Conservation (phyloP, 2,113 vertebrate genomes). For the Hystrix cristata region DNA sequence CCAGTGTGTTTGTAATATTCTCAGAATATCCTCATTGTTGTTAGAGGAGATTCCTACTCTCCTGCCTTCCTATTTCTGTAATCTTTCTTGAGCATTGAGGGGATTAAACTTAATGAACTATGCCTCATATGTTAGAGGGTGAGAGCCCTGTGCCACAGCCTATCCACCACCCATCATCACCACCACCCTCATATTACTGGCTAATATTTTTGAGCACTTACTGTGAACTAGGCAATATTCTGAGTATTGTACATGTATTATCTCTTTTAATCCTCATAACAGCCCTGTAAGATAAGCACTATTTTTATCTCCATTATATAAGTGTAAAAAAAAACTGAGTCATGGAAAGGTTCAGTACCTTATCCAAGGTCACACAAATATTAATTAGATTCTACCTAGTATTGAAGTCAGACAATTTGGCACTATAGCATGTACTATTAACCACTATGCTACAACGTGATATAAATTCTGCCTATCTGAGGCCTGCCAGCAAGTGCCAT, state of each 20-base stretch:
- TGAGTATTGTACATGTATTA: neutral
- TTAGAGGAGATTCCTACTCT: constrained; percentile 9
- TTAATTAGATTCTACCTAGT: neutral
- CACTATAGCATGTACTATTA: neutral
- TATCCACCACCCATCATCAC: neutral
- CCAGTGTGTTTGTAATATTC: constrained; percentile 11
- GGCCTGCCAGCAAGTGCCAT: neutral
- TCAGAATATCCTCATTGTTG: neutral
- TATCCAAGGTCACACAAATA: neutral
- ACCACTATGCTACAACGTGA: neutral
- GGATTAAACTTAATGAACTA: neutral
- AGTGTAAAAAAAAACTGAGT: neutral
- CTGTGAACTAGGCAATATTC: neutral
- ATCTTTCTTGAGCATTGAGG: neutral
- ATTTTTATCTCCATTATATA: neutral
- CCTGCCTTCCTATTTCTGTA: neutral
- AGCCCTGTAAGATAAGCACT: neutral
- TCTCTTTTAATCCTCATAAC: neutral
- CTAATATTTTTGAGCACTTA: neutral
- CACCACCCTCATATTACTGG: neutral
- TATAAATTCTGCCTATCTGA: neutral
- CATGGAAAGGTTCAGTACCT: neutral
- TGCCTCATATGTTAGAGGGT: neutral
- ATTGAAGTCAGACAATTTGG: neutral
- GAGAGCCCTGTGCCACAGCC: neutral